Conservation (phyloP, 2,888 invertebrate species). For the Dicranocentrus wangi region DNA sequence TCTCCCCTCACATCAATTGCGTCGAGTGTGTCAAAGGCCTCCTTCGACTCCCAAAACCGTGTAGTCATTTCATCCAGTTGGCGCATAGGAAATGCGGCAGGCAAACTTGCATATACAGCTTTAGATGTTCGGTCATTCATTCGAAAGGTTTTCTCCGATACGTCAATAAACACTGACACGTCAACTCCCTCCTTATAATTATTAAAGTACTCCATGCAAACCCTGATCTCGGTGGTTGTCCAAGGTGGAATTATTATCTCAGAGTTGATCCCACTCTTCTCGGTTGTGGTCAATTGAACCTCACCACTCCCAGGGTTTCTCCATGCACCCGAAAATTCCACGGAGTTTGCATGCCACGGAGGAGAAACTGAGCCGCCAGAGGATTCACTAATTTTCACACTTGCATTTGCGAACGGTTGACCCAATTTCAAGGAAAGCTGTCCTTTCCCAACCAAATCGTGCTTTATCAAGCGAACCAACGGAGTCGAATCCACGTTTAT, state of each 20-base stretch:
- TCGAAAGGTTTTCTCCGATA: too few relatives aligned
- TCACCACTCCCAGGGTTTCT: not conserved
- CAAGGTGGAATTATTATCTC: constrained; percentile 1
- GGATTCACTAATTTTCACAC: not conserved
- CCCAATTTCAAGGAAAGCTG: constrained; percentile 3
- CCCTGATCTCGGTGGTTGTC: not conserved
- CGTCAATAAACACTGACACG: too few relatives aligned
- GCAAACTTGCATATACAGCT: too few relatives aligned
- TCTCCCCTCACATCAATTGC: too few relatives aligned
- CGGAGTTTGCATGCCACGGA: constrained; percentile 3
- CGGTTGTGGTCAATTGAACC: not conserved
- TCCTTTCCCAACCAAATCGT: not conserved
- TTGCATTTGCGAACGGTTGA: not conserved
- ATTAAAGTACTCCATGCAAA: too few relatives aligned
- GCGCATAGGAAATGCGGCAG: too few relatives aligned
- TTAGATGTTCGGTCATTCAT: too few relatives aligned
- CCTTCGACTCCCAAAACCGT: too few relatives aligned
- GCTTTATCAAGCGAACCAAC: not conserved
- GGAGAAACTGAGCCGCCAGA: not conserved
- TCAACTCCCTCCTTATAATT: too few relatives aligned
- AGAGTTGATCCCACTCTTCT: not conserved
- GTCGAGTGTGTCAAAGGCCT: too few relatives aligned
- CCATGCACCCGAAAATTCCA: not conserved
- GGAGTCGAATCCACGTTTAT: not conserved
- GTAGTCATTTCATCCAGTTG: too few relatives aligned